Conservation (phyloP, 2,797 vertebrate species). For the Trematomus bernacchii region DNA sequence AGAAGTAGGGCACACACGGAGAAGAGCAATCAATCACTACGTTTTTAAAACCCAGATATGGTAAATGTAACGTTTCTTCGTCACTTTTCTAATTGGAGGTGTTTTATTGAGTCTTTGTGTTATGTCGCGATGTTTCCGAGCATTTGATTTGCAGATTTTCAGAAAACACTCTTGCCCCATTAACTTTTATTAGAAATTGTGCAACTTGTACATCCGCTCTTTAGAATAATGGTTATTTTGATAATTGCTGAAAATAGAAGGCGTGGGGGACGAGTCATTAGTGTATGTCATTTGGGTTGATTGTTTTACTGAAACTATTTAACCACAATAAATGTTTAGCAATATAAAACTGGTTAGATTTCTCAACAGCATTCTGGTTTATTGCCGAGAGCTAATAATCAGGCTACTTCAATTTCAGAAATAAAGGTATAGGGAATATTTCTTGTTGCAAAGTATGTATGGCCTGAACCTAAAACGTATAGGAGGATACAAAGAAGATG, state of each 20-base stretch:
- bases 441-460: background rate
- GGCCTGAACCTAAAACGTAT: background rate
- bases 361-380: background rate
- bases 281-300: slow-evolving; percentile 49
- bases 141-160: slow-evolving; percentile 39
- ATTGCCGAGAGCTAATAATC: background rate
- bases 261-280: slow-evolving; percentile 42
- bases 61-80: slow-evolving; percentile 34
- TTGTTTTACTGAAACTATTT: slow-evolving; percentile 50
- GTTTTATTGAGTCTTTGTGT: slow-evolving; percentile 23
- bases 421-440: background rate
- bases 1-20: slow-evolving; percentile 49
- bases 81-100: slow-evolving; percentile 25
- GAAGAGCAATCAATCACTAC: slow-evolving; percentile 28
- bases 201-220: slow-evolving; percentile 45
- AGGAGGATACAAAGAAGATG: background rate
- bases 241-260: slow-evolving; percentile 54
- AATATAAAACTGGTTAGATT: slow-evolving; percentile 7
- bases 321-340: slow-evolving; percentile 22
- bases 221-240: slow-evolving; percentile 56
- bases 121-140: slow-evolving; percentile 4
- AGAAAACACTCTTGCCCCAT: slow-evolving; percentile 42
- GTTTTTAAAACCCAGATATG: slow-evolving; percentile 23
- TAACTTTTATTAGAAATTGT: slow-evolving; percentile 56
- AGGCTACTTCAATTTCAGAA: background rate